A percentile compares a stretch with the other conserved stretches of the same genome.
Evolutionary conservation across 2,797 vertebrate species (phyloP).

Genomic region (Glyptemys insculpta): DNA sequence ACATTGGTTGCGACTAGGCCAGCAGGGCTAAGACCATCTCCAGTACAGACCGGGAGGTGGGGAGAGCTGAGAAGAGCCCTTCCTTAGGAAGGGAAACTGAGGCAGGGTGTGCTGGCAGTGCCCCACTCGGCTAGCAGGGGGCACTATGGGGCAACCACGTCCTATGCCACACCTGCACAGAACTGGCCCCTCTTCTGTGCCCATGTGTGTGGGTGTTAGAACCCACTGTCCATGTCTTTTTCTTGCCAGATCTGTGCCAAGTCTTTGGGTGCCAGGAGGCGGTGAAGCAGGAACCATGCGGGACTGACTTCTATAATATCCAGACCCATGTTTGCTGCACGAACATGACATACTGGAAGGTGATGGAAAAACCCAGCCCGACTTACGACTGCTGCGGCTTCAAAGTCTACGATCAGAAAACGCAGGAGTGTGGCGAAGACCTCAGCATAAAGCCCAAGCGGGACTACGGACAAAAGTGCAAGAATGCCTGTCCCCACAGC

Average conservation of each 20-base stretch:
- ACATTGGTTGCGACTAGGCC: neutral
- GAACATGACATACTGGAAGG: rapidly evolving
- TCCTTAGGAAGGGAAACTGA: neutral
- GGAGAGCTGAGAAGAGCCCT: neutral
- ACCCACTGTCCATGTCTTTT: neutral
- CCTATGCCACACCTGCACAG: neutral
- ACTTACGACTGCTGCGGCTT: neutral
- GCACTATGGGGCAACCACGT: neutral
- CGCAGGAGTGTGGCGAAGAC: neutral
- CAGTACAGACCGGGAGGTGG: neutral
- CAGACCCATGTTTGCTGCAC: neutral
- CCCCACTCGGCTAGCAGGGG: neutral
- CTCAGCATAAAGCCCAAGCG: neutral
- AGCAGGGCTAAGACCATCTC: neutral
- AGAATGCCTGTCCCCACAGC: too few species aligned
- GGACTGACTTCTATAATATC: neutral
- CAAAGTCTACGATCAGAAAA: neutral
- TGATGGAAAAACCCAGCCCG: neutral
- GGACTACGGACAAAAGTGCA: rapidly evolving
- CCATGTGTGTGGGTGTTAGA: rapidly evolving
- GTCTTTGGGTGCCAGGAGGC: neutral
- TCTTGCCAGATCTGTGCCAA: neutral
- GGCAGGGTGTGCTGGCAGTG: neutral
- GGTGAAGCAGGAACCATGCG: neutral
- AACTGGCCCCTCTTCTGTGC: neutral